These are phyloP conservation scores for Abscondita cerata DNA, from an alignment of 2,888 invertebrate species.

Conservation along the genomic window DNA sequence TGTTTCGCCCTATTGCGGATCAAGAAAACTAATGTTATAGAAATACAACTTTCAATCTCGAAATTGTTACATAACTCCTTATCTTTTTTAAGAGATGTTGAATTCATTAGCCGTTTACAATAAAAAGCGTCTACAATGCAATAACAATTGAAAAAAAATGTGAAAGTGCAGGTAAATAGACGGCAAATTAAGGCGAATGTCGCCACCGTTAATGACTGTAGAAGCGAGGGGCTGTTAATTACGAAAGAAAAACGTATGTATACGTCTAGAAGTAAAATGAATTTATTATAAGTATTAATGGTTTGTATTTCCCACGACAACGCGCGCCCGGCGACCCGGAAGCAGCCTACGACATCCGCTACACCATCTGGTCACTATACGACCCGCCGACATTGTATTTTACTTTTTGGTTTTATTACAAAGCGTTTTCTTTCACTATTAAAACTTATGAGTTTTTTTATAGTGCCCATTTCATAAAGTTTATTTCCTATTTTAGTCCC, in stretches of 20 bases:
- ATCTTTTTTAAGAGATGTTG: too few species aligned
- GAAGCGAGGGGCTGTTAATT: neutral
- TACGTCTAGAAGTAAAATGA: conserved; percentile 3
- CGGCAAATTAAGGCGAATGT: neutral
- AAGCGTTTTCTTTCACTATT: conserved; percentile 6
- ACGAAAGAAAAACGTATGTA: neutral
- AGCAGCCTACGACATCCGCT: conserved; percentile 46
- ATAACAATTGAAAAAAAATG: too few species aligned
- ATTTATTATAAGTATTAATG: conserved; percentile 10
- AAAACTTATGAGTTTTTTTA: neutral
- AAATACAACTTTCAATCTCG: too few species aligned
- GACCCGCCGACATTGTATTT: conserved; percentile 27
- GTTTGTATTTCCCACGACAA: conserved; percentile 34
- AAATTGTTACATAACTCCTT: too few species aligned
- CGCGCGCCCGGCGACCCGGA: conserved; percentile 42
- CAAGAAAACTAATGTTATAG: too few species aligned
- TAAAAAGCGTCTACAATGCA: too few species aligned
- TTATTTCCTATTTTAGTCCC: too few species aligned
- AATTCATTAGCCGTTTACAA: too few species aligned
- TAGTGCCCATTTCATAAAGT: neutral
- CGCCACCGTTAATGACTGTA: neutral
- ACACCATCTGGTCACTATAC: conserved; percentile 36
- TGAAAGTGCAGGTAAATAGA: too few species aligned
- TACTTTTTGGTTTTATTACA: conserved; percentile 23
- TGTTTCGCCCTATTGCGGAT: too few species aligned